Evolutionary conservation across 37 sponge, comb jelly and placozoan genomes (phyloP), one percentile per base, ranked within the genome.

Genomic region (Halisarca cf. caerulea): DNA sequence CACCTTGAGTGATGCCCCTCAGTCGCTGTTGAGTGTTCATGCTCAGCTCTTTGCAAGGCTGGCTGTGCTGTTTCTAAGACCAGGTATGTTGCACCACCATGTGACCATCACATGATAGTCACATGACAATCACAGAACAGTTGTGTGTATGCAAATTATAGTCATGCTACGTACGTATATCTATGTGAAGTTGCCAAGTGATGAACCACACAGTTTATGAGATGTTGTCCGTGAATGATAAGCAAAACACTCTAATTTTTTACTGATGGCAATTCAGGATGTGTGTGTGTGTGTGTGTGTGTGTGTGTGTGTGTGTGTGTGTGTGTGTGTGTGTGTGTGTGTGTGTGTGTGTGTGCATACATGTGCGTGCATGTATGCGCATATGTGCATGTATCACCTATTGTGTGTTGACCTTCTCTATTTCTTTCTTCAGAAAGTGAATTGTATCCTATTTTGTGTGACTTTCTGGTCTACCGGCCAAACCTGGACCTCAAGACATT

Each of bases 381-480:
- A 36, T 28, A 64, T 38, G 8, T 36, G 30, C 44, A 37, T 73
- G 28, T 73, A 4, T 41, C 7, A 7, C 6, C 30, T 14, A 7
- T 41, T 73, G 44, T 73, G 44, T 21, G 7, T 6, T 36, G 40
- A 37, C 5, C 38, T 7, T 17, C 40, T 34, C 4, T 53, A n/a
- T 54, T 1, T 24, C 66, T 35, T 84, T 64, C 21, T 81, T 20
- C 80, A 92, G 92, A 89, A 2, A 77, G 72, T 54, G 80, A 82
- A 0, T 43, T 92, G 57, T 92, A 86, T 41, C 41, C 84, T 17
- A 58, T 86, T 34, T 35, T 89, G 66, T 70, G 82, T 5, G 53
- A 80, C 43, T 82, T 61, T 45, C 3, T 92, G 34, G 92, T 86
- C 0, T 77, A 86, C 72, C 85, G 83, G 74, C 89, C 92, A 21